Conservation (phyloP, 1,140 invertebrate genomes). For the Achroia grisella region DNA sequence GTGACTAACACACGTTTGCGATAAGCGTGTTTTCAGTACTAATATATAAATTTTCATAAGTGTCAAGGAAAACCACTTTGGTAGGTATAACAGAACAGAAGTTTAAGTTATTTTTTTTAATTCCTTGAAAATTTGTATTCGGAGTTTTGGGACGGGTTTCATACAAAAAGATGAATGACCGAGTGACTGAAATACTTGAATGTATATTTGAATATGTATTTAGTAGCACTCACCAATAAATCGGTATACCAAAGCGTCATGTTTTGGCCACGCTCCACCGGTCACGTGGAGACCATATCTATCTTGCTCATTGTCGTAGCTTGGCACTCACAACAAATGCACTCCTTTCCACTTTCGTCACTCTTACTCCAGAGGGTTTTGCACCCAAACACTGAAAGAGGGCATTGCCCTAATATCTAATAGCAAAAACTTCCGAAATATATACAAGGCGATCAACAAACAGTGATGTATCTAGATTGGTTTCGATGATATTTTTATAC, state of each 20-base stretch:
- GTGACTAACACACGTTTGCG: too few relatives aligned
- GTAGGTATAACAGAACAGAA: conserved; percentile 11
- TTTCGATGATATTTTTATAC: too few relatives aligned
- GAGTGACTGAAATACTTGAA: too few relatives aligned
- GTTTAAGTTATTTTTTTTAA: too few relatives aligned
- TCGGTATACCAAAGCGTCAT: conserved; percentile 71
- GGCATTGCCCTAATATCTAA: conserved; percentile 16
- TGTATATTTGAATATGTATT: too few relatives aligned
- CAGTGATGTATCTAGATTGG: not conserved
- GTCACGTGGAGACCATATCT: conserved; percentile 41
- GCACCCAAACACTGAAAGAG: conserved; percentile 15
- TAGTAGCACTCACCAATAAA: conserved; percentile 51
- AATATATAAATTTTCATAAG: too few relatives aligned
- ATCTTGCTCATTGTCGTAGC: conserved; percentile 59
- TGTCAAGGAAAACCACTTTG: too few relatives aligned
- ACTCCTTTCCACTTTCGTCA: conserved; percentile 19
- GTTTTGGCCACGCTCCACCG: conserved; percentile 56
- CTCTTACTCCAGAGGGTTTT: conserved; percentile 9
- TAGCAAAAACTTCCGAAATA: conserved; percentile 23
- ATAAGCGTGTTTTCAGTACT: too few relatives aligned
- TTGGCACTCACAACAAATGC: conserved; percentile 36
- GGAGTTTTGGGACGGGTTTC: too few relatives aligned
- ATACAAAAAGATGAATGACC: too few relatives aligned
- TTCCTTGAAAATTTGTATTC: too few relatives aligned
- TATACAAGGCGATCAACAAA: not conserved